These are phyloP conservation scores for Apotomis capreana DNA, from an alignment of 2,888 invertebrate genomes.

Conservation along the genomic window DNA sequence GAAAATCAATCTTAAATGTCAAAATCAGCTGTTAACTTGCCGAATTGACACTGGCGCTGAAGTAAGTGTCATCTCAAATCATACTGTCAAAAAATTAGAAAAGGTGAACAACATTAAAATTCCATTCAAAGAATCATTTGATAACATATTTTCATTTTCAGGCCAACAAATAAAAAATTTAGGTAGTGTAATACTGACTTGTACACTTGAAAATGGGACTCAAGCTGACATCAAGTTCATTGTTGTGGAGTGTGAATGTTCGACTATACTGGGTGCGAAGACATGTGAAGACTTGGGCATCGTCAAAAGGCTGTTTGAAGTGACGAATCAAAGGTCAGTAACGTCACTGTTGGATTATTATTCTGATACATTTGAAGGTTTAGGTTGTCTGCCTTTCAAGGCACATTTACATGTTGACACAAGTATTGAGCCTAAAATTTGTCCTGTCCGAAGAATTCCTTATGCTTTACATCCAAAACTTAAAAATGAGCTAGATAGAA, in stretches of 20 bases:
- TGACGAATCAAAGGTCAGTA: slow-evolving; percentile 7
- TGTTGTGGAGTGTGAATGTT: too few relatives aligned
- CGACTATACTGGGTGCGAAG: too few relatives aligned
- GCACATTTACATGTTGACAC: too few relatives aligned
- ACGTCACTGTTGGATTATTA: slow-evolving; percentile 6
- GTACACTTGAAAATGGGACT: slow-evolving; percentile 6
- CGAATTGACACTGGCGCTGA: slow-evolving; percentile 6
- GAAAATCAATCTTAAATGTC: neutral
- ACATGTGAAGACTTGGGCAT: too few relatives aligned
- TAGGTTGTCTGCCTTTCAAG: too few relatives aligned
- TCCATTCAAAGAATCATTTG: neutral
- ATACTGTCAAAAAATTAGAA: neutral
- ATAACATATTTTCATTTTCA: slow-evolving; percentile 23
- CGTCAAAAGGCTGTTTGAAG: too few relatives aligned
- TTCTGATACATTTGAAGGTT: too few relatives aligned
- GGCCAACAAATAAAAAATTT: neutral
- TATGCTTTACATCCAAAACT: too few relatives aligned
- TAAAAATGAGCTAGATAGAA: too few relatives aligned
- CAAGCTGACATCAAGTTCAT: too few relatives aligned
- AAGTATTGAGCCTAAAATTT: too few relatives aligned
- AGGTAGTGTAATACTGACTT: neutral
- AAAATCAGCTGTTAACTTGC: neutral
- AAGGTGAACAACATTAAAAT: neutral
- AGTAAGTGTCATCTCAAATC: neutral
- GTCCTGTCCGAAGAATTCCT: too few relatives aligned